Conservation (phyloP, 2,888 invertebrate genomes). For the Lissonota sp. region DNA sequence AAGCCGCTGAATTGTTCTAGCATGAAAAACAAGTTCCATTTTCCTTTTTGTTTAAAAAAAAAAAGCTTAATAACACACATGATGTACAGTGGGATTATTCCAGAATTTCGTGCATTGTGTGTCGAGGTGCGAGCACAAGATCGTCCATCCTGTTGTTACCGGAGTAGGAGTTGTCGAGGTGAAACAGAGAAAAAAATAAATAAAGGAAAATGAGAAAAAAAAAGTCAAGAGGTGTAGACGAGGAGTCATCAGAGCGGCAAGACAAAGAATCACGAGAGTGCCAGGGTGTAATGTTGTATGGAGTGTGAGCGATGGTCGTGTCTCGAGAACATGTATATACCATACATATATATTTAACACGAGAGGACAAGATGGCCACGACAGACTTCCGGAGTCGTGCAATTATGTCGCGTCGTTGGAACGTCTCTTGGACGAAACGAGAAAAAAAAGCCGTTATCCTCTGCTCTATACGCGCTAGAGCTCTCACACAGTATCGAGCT, state of each 20-base stretch:
- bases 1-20: no score
- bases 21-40: no score
- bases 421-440: constrained; percentile 49
- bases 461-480: constrained; percentile 7
- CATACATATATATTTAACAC: constrained; percentile 22
- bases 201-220: constrained; percentile 8
- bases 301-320: constrained; percentile 63
- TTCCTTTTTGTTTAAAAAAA: no score
- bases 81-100: no score
- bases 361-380: constrained; percentile 69
- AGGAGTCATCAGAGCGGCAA: constrained; percentile 74
- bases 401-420: constrained; percentile 51
- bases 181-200: neutral
- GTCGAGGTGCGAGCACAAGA: constrained; percentile 42
- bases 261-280: constrained; percentile 75
- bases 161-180: constrained; percentile 62
- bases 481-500: constrained; percentile 33
- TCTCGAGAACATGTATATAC: constrained; percentile 42
- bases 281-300: constrained; percentile 60
- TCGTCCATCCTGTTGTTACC: constrained; percentile 50
- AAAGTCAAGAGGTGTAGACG: constrained; percentile 60
- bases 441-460: constrained; percentile 53
- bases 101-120: no score
- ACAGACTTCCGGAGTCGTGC: constrained; percentile 68
- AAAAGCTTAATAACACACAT: no score